These are phyloP conservation scores for Sipha flava DNA, from an alignment of 1,140 invertebrate genomes.

Conservation along the genomic window DNA sequence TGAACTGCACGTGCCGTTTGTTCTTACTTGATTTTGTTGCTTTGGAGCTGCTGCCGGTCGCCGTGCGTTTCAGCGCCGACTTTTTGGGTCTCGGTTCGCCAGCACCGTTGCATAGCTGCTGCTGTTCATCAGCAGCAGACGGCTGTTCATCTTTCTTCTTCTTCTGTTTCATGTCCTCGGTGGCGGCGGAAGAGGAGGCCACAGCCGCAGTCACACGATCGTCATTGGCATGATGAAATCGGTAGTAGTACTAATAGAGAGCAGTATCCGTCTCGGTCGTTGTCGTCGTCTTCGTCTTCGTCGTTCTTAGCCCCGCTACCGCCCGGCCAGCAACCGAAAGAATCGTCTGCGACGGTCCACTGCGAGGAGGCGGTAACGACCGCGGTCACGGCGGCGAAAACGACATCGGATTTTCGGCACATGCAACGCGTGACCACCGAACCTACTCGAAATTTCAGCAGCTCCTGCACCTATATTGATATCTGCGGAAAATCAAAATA, in stretches of 20 bases:
- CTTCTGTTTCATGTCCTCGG: constrained; percentile 35
- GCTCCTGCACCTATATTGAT: too few species aligned
- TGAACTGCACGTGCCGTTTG: constrained; percentile 67
- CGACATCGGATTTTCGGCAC: neutral
- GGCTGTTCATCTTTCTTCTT: constrained; percentile 33
- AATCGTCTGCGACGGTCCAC: neutral
- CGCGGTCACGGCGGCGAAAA: neutral
- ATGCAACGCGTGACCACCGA: neutral
- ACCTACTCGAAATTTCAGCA: too few species aligned
- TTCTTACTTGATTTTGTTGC: constrained; percentile 41
- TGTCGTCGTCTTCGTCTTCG: neutral
- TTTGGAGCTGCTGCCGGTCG: constrained; percentile 46
- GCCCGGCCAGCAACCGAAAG: too few species aligned
- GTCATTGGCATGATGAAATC: too few species aligned
- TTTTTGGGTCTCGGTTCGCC: constrained; percentile 45
- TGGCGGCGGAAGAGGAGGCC: neutral
- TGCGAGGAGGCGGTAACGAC: too few species aligned
- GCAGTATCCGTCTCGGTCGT: too few species aligned
- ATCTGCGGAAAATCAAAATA: too few species aligned
- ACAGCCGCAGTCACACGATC: neutral
- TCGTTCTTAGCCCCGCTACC: too few species aligned
- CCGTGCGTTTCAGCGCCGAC: constrained; percentile 48
- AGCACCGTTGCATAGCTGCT: neutral
- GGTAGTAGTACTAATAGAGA: too few species aligned
- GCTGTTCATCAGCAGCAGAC: neutral